These are phyloP conservation scores for Strigamia transsilvanica DNA, from an alignment of 2,888 invertebrate species.

Conservation along the genomic window DNA sequence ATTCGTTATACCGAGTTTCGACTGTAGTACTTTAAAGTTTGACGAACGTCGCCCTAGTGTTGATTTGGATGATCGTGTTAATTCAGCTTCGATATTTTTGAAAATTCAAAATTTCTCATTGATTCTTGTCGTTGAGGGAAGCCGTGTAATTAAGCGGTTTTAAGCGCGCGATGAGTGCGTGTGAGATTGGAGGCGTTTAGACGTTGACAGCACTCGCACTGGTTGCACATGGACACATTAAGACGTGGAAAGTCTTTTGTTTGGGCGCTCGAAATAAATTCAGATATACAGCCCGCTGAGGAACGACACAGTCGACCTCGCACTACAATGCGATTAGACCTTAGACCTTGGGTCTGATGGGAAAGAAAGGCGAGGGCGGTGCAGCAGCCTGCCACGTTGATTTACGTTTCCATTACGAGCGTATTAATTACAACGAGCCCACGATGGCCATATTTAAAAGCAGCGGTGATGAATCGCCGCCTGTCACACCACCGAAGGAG, in stretches of 20 bases:
- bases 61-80: too few species aligned
- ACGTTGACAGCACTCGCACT: background rate
- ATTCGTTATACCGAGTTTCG: too few species aligned
- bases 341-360: constrained; percentile 28
- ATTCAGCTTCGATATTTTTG: too few species aligned
- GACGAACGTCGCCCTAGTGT: too few species aligned
- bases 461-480: constrained; percentile 48
- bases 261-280: background rate
- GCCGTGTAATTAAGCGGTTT: too few species aligned
- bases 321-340: constrained; percentile 42
- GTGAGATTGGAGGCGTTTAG: background rate
- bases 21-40: too few species aligned
- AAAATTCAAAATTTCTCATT: too few species aligned
- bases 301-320: constrained; percentile 23
- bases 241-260: background rate
- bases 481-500: constrained; percentile 43
- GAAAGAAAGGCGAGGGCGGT: constrained; percentile 9
- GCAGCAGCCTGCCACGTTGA: constrained; percentile 29
- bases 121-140: too few species aligned
- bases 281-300: background rate
- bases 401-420: constrained; percentile 51
- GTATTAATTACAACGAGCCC: constrained; percentile 51
- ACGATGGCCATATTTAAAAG: constrained; percentile 51
- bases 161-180: too few species aligned
- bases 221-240: background rate